These are phyloP conservation scores for Eupithecia subumbrata DNA, from an alignment of 2,888 invertebrate genomes.

Conservation along the genomic window DNA sequence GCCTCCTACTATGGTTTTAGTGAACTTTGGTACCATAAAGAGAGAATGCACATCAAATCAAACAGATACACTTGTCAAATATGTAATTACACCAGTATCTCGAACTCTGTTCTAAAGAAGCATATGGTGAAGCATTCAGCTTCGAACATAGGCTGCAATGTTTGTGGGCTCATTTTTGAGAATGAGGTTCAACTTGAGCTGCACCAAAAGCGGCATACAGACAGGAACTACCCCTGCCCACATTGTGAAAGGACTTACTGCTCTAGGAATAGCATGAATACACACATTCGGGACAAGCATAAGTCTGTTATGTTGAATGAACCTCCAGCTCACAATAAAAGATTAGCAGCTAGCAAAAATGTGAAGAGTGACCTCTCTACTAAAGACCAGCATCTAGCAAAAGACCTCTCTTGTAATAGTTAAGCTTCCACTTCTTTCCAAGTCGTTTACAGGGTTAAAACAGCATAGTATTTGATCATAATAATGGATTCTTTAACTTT, in stretches of 20 bases:
- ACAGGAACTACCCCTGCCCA: conserved; percentile 60
- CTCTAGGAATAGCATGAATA: conserved; percentile 46
- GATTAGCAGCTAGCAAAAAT: background rate
- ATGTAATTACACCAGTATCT: conserved; percentile 59
- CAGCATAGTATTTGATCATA: background rate
- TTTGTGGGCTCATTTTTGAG: conserved; percentile 66
- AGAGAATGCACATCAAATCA: conserved; percentile 55
- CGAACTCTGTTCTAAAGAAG: conserved; percentile 48
- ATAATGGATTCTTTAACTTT: background rate
- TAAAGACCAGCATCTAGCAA: background rate
- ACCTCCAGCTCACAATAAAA: background rate
- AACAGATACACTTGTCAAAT: conserved; percentile 58
- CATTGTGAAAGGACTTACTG: conserved; percentile 62
- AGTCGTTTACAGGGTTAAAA: background rate
- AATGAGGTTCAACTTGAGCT: conserved; percentile 53
- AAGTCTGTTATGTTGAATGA: conserved; percentile 18
- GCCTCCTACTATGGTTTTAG: conserved; percentile 62
- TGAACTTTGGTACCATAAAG: conserved; percentile 67
- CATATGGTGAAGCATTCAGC: conserved; percentile 61
- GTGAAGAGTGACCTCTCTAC: background rate
- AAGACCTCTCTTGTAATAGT: background rate
- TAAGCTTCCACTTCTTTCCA: background rate
- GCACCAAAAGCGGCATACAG: conserved; percentile 65
- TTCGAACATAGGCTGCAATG: conserved; percentile 59
- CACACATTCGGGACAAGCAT: conserved; percentile 44